Conservation (phyloP, 1,140 invertebrate genomes). For the Eueides isabella region DNA sequence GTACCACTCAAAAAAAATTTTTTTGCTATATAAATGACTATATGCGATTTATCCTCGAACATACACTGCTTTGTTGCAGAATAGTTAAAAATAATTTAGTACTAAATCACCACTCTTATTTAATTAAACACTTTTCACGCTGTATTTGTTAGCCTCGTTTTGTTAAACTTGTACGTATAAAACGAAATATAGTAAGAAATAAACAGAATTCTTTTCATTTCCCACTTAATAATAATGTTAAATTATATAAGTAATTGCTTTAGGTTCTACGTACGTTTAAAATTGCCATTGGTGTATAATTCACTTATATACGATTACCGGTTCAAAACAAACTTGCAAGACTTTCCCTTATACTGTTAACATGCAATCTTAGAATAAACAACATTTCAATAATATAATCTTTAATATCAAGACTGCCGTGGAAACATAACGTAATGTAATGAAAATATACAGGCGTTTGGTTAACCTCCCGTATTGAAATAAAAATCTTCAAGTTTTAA, state of each 20-base stretch:
- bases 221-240: not conserved
- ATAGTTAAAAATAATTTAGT: too few relatives aligned
- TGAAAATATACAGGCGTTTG: not conserved
- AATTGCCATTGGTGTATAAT: not conserved
- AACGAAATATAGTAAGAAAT: too few relatives aligned
- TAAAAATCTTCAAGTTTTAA: not conserved
- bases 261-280: not conserved
- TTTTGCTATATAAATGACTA: too few relatives aligned
- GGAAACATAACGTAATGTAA: not conserved
- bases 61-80: too few relatives aligned
- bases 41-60: too few relatives aligned
- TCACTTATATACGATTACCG: not conserved
- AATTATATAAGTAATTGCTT: not conserved
- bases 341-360: conserved; percentile 41
- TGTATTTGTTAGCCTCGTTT: too few relatives aligned
- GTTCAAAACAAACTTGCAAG: conserved; percentile 27
- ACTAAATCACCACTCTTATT: too few relatives aligned
- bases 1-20: too few relatives aligned
- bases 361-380: conserved; percentile 29
- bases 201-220: too few relatives aligned
- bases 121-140: too few relatives aligned
- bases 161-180: too few relatives aligned
- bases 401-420: not conserved
- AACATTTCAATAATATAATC: conserved; percentile 25
- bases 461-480: not conserved